Evolutionary conservation across 1,140 invertebrate species (phyloP).

Genomic region (Drosophila quadrilineata): DNA sequence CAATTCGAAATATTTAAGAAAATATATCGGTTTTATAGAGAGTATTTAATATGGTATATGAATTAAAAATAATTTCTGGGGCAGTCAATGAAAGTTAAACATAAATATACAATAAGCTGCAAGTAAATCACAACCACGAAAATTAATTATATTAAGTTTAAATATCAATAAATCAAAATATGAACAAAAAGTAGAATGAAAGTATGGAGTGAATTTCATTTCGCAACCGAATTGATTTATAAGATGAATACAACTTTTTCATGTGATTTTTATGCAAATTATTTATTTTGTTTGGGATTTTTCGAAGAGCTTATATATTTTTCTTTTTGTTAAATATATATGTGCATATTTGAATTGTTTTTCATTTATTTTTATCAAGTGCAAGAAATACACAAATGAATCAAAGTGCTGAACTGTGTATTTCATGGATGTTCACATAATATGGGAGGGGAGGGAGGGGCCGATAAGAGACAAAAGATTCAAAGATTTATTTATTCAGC

Average conservation of each 20-base stretch:
- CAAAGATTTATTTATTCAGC: neutral
- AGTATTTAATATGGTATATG: too few relatives aligned
- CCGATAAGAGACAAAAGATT: too few relatives aligned
- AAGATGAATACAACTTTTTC: slow-evolving; percentile 14
- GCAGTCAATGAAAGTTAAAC: slow-evolving; percentile 42
- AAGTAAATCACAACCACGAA: slow-evolving; percentile 42
- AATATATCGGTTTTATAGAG: too few relatives aligned
- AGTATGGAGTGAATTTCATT: slow-evolving; percentile 25
- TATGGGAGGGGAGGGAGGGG: too few relatives aligned
- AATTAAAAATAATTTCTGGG: neutral
- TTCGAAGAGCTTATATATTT: neutral
- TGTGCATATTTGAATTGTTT: neutral
- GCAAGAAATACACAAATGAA: slow-evolving; percentile 14
- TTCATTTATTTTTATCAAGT: neutral
- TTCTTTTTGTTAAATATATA: neutral
- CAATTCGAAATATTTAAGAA: neutral
- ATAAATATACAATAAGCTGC: slow-evolving; percentile 22
- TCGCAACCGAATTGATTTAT: slow-evolving; percentile 63
- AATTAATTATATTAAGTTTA: slow-evolving; percentile 45
- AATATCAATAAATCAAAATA: slow-evolving; percentile 51
- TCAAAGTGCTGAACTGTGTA: slow-evolving; percentile 9
- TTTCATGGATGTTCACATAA: too few relatives aligned
- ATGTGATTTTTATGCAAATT: slow-evolving; percentile 39
- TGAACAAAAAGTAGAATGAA: neutral
- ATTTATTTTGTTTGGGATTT: neutral